A percentile compares a stretch with the other conserved stretches of the same genome.
phyloP scores from a whole-genome alignment of 2,113 vertebrate species.

The Tragulus kanchil region DNA sequence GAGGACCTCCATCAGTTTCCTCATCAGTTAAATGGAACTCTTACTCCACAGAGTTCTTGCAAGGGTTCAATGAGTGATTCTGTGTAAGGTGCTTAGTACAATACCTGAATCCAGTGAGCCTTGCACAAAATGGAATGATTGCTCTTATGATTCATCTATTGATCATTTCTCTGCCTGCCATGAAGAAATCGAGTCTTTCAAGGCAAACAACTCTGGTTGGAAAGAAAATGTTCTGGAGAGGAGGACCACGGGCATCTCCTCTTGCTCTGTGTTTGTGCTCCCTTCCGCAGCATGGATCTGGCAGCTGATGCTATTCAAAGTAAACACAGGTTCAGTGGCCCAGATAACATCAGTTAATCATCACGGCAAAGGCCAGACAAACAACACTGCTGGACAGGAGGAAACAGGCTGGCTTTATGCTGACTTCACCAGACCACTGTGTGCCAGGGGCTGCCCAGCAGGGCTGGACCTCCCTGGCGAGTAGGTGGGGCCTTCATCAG shows the following conservation, averaged over 20 bases:
- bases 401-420: constrained; percentile 65
- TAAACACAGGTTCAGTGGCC: constrained; percentile 72
- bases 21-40: background rate
- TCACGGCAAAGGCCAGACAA: constrained; percentile 44
- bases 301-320: constrained; percentile 55
- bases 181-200: constrained; percentile 74
- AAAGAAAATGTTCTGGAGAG: constrained; percentile 79
- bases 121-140: background rate
- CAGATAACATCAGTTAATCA: constrained; percentile 74
- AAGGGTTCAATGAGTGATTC: background rate
- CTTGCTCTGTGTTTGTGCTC: constrained; percentile 75
- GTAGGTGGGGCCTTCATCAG: background rate
- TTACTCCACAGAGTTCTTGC: background rate
- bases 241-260: constrained; percentile 26
- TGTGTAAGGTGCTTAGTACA: background rate
- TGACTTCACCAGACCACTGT: background rate
- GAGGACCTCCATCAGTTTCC: background rate
- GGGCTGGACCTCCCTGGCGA: background rate
- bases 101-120: background rate
- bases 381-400: constrained; percentile 48
- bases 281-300: constrained; percentile 45
- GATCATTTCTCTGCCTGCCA: constrained; percentile 55
- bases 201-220: constrained; percentile 79
- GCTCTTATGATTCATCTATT: background rate
- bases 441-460: background rate